Percentiles rank a stretch among this genome's conserved stretches.
Evolutionary conservation across 2,797 vertebrate genomes (phyloP).

Genomic region (Mionectes olivaceus): DNA sequence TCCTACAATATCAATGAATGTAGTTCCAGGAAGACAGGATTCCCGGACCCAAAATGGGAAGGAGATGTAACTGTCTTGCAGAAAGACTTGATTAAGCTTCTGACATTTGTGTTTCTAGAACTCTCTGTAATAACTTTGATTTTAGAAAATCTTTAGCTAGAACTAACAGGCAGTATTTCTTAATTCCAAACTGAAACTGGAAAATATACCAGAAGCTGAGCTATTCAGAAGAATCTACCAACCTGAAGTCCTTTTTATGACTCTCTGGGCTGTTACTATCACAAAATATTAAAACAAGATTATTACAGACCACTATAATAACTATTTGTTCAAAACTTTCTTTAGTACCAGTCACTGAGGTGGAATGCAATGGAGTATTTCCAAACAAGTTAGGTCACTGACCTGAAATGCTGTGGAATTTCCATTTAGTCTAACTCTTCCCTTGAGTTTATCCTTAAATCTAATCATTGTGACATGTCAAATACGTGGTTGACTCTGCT

Average conservation of each 20-base stretch:
- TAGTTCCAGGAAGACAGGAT: background rate
- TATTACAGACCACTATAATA: background rate
- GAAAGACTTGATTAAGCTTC: background rate
- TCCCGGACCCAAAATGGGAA: background rate
- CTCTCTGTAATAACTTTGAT: background rate
- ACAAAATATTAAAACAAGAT: background rate
- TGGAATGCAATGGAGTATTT: conserved; percentile 18
- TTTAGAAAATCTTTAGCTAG: background rate
- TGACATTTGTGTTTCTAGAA: background rate
- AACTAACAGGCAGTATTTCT: background rate
- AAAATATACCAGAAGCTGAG: background rate
- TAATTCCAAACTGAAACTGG: background rate
- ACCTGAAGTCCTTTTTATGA: background rate
- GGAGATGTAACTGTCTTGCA: background rate
- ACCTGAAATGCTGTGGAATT: background rate
- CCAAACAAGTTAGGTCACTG: conserved; percentile 1
- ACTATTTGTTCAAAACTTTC: background rate
- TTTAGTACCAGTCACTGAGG: background rate
- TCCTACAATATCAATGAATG: background rate
- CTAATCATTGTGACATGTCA: conserved; percentile 8
- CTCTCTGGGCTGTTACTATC: background rate
- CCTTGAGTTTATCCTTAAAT: conserved; percentile 25
- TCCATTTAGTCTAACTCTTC: background rate
- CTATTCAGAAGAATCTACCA: background rate
- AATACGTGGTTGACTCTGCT: background rate